Percentiles rank a stretch among this genome's conserved stretches.
phyloP scores from a whole-genome alignment of 30 jellyfish, hydroid and myxozoan species.

The Aurelia sp. region DNA sequence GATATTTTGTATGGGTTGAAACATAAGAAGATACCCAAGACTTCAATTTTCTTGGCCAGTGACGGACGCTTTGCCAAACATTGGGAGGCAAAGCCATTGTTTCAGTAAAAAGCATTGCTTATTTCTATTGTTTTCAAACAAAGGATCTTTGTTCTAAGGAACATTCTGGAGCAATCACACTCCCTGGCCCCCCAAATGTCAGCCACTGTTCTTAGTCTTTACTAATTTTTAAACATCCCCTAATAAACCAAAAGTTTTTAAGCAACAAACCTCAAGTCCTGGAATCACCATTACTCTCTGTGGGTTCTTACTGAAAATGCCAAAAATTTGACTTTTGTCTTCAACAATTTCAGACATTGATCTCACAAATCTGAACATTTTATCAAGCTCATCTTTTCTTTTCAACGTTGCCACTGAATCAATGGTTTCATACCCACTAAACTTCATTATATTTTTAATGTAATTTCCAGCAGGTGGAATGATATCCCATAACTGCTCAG shows the following conservation, averaged over 20 bases:
- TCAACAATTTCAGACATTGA: conserved; percentile 49
- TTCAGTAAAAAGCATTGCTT: no score
- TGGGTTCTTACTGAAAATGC: conserved; percentile 46
- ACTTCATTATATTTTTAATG: conserved; percentile 29
- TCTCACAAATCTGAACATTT: conserved; percentile 39
- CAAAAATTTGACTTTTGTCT: conserved; percentile 39
- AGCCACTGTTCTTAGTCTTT: no score
- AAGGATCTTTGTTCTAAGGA: no score
- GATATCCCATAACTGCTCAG: conserved; percentile 23
- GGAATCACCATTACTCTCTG: conserved; percentile 50
- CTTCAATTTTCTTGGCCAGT: no score
- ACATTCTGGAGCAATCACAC: no score
- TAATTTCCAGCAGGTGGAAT: conserved; percentile 40
- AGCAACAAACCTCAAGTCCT: conserved; percentile 27
- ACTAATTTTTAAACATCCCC: background rate
- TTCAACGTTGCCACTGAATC: conserved; percentile 18
- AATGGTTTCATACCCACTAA: conserved; percentile 25
- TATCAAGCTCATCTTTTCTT: conserved; percentile 11
- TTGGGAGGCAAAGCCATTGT: no score
- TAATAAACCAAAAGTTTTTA: background rate
- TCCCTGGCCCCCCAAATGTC: no score
- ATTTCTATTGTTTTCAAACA: no score
- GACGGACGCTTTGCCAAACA: no score
- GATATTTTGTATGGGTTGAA: no score
- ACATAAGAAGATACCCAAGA: no score